A percentile compares a stretch with the other conserved stretches of the same genome.
phyloP scores from a whole-genome alignment of 2,888 invertebrate species.

The Lasioglossum leucozonium region DNA sequence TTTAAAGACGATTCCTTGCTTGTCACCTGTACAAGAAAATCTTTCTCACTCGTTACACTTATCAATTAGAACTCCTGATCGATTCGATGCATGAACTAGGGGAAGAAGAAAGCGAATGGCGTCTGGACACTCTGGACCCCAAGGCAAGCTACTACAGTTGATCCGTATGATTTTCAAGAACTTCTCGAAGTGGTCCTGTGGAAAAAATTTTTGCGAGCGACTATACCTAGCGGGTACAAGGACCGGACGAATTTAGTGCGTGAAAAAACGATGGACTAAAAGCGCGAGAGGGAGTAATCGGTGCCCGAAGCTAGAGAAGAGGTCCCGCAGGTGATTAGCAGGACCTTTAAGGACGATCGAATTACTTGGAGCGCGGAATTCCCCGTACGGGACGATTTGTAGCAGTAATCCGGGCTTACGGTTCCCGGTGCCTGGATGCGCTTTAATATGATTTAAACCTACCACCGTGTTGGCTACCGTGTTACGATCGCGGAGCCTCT shows the following conservation, averaged over 20 bases:
- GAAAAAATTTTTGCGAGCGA: not conserved
- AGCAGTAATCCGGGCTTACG: slow-evolving; percentile 71
- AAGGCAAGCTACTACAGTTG: not conserved
- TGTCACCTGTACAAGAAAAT: not conserved
- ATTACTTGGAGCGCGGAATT: slow-evolving; percentile 57
- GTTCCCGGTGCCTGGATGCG: slow-evolving; percentile 69
- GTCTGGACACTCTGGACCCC: not conserved
- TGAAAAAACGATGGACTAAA: not conserved
- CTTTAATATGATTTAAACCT: slow-evolving; percentile 79
- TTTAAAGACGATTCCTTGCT: not conserved
- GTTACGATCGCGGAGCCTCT: slow-evolving; percentile 71
- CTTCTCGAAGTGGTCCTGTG: not conserved
- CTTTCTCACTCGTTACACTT: not conserved
- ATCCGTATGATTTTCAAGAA: not conserved
- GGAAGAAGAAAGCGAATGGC: not conserved
- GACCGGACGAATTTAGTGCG: not conserved
- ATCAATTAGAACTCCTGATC: not conserved
- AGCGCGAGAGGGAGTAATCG: not conserved
- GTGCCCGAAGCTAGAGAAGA: slow-evolving; percentile 8
- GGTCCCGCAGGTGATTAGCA: slow-evolving; percentile 34
- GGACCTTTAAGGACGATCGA: slow-evolving; percentile 57
- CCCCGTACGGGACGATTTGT: slow-evolving; percentile 52
- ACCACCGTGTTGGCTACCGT: slow-evolving; percentile 76
- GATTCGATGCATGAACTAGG: not conserved
- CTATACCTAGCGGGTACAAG: not conserved